Percentiles rank a stretch among this genome's conserved stretches.
These are phyloP conservation scores for Invenusta paracnida DNA, from an alignment of 2,888 invertebrate genomes.

Conservation along the genomic window DNA sequence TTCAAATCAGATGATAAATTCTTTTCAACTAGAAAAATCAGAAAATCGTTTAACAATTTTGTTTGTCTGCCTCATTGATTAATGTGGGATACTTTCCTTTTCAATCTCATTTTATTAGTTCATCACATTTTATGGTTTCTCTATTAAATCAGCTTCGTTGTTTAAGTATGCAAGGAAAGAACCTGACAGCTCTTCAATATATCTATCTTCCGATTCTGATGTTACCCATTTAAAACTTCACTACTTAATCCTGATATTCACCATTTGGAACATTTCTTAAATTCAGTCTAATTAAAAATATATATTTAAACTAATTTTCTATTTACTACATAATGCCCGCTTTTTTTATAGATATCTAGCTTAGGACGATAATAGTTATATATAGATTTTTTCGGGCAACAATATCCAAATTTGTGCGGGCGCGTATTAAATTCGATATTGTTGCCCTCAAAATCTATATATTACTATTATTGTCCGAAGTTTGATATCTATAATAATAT, in stretches of 20 bases:
- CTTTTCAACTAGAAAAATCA: not conserved
- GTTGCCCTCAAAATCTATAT: no score
- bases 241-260: no score
- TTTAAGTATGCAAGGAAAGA: not conserved
- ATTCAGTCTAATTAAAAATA: not conserved
- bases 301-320: not conserved
- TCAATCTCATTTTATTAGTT: not conserved
- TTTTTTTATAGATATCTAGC: not conserved
- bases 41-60: not conserved
- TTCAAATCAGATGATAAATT: slow-evolving; percentile 1
- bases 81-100: not conserved
- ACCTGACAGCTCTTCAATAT: not conserved
- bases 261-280: not conserved
- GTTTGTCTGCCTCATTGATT: not conserved
- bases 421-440: no score
- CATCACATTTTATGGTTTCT: not conserved
- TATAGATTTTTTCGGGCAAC: no score
- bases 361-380: no score
- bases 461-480: no score
- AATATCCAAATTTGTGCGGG: no score
- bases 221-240: not conserved
- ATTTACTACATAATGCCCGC: not conserved
- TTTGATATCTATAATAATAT: no score
- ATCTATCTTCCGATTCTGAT: not conserved
- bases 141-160: not conserved